Conservation (phyloP, 2,113 vertebrate genomes). For the Riparia riparia region DNA sequence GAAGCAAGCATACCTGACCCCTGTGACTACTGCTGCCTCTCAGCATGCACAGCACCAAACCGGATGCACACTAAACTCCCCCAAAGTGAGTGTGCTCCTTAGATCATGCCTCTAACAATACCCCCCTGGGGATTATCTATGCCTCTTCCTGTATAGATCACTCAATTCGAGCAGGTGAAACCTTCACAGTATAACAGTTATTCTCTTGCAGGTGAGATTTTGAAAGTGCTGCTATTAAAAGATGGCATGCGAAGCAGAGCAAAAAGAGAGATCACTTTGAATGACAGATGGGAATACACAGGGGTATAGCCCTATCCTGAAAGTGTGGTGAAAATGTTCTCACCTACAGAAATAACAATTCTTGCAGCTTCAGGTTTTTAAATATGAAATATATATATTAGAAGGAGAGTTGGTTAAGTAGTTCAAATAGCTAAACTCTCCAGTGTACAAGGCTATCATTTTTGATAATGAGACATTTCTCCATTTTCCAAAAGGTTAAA, state of each 20-base stretch:
- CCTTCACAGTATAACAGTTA: background rate
- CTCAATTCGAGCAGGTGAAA: background rate
- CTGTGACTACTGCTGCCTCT: background rate
- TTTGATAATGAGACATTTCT: slow-evolving; percentile 67
- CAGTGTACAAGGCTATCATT: slow-evolving; percentile 55
- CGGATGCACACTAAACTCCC: background rate
- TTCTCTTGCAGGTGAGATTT: background rate
- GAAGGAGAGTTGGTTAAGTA: background rate
- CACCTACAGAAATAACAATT: background rate
- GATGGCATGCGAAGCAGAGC: background rate
- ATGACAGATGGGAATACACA: background rate
- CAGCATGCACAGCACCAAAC: background rate
- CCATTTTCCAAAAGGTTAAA: slow-evolving; percentile 54
- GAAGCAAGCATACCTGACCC: background rate
- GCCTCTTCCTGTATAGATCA: background rate
- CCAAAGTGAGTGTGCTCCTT: background rate
- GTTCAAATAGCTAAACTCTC: slow-evolving; percentile 43
- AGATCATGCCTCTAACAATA: background rate
- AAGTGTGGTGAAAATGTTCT: background rate
- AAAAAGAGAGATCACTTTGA: background rate
- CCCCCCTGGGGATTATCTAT: background rate
- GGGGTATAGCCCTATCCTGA: background rate
- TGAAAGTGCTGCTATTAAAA: background rate
- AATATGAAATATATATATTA: background rate
- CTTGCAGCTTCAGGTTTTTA: background rate